phyloP scores from a whole-genome alignment of 2,113 vertebrate species.

The Atherinomorus stipes region DNA sequence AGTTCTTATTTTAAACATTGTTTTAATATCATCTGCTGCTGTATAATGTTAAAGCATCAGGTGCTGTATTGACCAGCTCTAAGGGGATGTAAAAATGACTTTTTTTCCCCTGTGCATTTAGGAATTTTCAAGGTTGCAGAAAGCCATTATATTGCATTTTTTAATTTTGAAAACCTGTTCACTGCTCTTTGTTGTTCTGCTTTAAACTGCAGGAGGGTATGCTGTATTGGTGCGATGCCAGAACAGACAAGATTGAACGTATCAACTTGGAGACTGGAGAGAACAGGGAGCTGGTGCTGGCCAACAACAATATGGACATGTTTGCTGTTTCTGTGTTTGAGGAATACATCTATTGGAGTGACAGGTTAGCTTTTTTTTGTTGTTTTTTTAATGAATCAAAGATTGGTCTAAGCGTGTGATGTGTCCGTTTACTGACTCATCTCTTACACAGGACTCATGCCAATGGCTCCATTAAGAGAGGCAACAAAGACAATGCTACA shows the following conservation, averaged over 20 bases:
- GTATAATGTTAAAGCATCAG: too few species aligned
- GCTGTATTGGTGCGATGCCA: constrained; percentile 96
- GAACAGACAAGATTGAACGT: constrained; percentile 95
- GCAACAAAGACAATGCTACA: constrained; percentile 94
- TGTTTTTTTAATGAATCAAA: constrained; percentile 4
- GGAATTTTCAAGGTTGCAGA: not conserved
- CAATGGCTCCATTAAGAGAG: constrained; percentile 97
- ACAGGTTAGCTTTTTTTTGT: constrained; percentile 81
- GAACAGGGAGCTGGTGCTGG: constrained; percentile 92
- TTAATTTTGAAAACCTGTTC: accelerated
- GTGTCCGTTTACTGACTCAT: not conserved
- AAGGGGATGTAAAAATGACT: too few species aligned
- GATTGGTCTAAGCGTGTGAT: not conserved
- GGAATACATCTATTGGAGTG: constrained; percentile 98
- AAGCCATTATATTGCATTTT: not conserved
- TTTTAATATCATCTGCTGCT: too few species aligned
- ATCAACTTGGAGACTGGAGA: constrained; percentile 94
- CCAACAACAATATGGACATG: constrained; percentile 99
- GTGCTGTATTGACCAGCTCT: too few species aligned
- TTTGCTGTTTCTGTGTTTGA: constrained; percentile 97
- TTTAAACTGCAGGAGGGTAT: constrained; percentile 85
- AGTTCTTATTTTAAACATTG: too few species aligned
- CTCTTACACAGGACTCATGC: constrained; percentile 89
- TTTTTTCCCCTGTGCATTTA: too few species aligned
- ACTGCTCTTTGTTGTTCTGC: not conserved